These are phyloP conservation scores for Trichonephila clavata DNA, from an alignment of 1,140 invertebrate species.

Conservation along the genomic window DNA sequence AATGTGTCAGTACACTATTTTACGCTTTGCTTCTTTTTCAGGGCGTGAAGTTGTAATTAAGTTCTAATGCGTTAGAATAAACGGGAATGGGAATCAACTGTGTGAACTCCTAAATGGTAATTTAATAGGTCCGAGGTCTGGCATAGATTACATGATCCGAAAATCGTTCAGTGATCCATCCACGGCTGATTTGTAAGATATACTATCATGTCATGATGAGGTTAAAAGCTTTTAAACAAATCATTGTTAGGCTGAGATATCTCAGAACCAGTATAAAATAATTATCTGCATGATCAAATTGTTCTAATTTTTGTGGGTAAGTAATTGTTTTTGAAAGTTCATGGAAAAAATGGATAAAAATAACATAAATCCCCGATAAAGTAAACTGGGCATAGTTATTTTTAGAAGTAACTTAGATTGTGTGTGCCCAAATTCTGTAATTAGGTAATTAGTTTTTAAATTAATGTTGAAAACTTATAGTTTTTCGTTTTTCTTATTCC, in stretches of 20 bases:
- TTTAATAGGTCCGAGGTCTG: constrained; percentile 40
- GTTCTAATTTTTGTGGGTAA: not conserved
- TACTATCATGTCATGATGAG: not conserved
- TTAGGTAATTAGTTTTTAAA: too few relatives aligned
- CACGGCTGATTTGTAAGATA: not conserved
- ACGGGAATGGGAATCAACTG: not conserved
- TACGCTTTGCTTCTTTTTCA: constrained; percentile 4
- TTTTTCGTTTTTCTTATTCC: too few relatives aligned
- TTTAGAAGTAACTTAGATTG: too few relatives aligned
- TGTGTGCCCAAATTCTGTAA: too few relatives aligned
- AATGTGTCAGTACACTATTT: not conserved
- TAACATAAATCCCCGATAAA: too few relatives aligned
- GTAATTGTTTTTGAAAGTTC: not conserved
- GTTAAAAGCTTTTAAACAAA: constrained; percentile 1
- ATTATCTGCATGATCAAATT: not conserved
- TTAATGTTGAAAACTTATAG: too few relatives aligned
- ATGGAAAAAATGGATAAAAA: not conserved
- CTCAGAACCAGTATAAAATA: not conserved
- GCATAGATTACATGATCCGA: constrained; percentile 29
- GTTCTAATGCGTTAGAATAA: constrained; percentile 21
- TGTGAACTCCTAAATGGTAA: constrained; percentile 44
- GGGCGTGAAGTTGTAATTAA: constrained; percentile 30
- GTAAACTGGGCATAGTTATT: too few relatives aligned
- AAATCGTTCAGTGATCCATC: constrained; percentile 49
- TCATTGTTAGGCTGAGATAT: not conserved